Conservation (phyloP, 2,797 vertebrate species). For the Echiichthys vipera region DNA sequence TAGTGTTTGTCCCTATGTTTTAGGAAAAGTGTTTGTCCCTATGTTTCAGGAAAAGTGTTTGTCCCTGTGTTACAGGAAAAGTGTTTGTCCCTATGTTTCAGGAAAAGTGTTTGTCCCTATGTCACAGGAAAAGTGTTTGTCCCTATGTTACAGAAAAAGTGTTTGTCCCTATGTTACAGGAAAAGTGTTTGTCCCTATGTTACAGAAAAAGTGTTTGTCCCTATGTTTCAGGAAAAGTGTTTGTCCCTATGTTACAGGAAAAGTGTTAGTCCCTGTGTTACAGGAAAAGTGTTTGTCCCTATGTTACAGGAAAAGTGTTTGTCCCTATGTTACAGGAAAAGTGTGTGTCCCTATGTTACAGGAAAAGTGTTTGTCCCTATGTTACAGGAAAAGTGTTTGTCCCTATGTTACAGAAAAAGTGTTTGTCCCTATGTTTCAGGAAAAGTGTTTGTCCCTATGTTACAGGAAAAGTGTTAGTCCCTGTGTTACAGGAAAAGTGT, state of each 20-base stretch:
- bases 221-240: too few species aligned
- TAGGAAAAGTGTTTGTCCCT: constrained; percentile 85
- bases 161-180: constrained; percentile 76
- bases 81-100: constrained; percentile 52
- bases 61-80: constrained; percentile 84
- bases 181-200: constrained; percentile 67
- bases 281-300: neutral
- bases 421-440: too few species aligned
- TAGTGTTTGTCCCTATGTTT: neutral
- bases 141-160: constrained; percentile 71
- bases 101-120: constrained; percentile 80
- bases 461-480: constrained; percentile 85
- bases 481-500: constrained; percentile 88
- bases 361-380: neutral
- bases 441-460: neutral
- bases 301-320: constrained; percentile 85
- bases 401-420: constrained; percentile 77
- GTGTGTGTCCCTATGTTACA: too few species aligned
- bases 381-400: constrained; percentile 85
- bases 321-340: constrained; percentile 85
- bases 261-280: too few species aligned
- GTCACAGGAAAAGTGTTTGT: constrained; percentile 85
- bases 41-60: constrained; percentile 85
- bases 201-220: too few species aligned
- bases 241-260: constrained; percentile 81